Base-by-base conservation (phyloP, 2,888 invertebrate genomes). In the Drosophila prostipennis region DNA sequence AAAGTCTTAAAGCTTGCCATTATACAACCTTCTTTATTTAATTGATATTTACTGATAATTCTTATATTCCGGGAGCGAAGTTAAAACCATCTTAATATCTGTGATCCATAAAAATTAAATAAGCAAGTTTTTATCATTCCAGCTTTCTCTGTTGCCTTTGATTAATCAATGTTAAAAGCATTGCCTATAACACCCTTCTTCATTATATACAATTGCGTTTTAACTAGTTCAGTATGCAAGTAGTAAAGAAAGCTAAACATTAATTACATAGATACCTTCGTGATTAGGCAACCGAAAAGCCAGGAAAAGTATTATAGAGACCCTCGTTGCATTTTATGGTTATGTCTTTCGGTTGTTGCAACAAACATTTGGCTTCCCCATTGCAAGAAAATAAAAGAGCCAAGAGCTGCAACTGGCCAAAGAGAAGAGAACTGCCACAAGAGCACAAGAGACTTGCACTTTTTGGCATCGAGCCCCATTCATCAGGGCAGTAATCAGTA, bases 281-380 rank as follows among this genome's bases (percentile, higher is more conserved):
- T n/a, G 19, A 39, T 39, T 26, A 13, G n/a, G 7, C 42, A 43
- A 11, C 16, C 0, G 7, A 13, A 1, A 51, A 40, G 8, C 7
- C n/a, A 13, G 42, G 19, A 32, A 19, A 60, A 78, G 42, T 70
- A 13, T 26, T 40, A 5, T 16, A 56, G 26, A 70, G n/a, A 39
- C 69, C 83, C 80, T 86, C 81, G 77, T 16, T 48, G 67, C 56
- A 56, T 26, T 48, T 60, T 43, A 52, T 43, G 42, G 61, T 49
- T 59, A 56, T 36, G 39, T 43, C 37, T 65, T 55, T 48, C n/a
- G 58, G 60, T 73, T 70, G 52, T 58, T 72, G 72, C 68, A 67
- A 52, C 68, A 59, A 68, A 48, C 54, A 64, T 60, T 61, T 56
- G 75, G 56, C 78, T 80, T 61, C 63, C 76, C 49, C 58, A 65